Percentiles rank a stretch among this genome's conserved stretches.
These are phyloP conservation scores for Xyliphius kryptos DNA, from an alignment of 2,113 vertebrate genomes.

Conservation along the genomic window DNA sequence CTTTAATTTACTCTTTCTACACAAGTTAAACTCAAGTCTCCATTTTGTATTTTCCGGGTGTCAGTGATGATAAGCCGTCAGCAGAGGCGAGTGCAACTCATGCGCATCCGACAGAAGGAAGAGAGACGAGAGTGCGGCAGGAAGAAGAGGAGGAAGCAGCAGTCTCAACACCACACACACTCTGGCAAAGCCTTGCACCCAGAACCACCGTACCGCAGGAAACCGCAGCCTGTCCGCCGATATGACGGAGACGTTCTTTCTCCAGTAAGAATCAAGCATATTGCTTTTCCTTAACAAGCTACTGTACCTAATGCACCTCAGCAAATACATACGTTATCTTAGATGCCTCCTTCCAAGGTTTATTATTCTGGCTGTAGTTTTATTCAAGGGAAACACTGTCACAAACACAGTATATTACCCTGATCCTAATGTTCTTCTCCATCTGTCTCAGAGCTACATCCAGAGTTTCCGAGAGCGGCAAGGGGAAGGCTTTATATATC, in stretches of 20 bases:
- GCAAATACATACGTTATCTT: no score
- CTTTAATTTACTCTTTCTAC: no score
- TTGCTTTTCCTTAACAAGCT: no score
- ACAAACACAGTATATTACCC: no score
- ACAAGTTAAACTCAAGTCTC: no score
- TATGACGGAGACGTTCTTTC: slow-evolving; percentile 96
- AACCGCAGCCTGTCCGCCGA: slow-evolving; percentile 91
- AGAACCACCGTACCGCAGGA: slow-evolving; percentile 88
- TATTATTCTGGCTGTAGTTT: no score
- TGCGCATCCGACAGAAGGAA: slow-evolving; percentile 91
- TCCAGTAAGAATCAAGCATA: slow-evolving; percentile 87
- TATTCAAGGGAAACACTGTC: no score
- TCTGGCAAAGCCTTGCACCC: slow-evolving; percentile 68
- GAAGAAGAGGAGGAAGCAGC: slow-evolving; percentile 75
- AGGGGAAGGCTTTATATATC: slow-evolving; percentile 66
- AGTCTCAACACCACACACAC: slow-evolving; percentile 60
- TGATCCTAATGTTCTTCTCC: slow-evolving; percentile 6
- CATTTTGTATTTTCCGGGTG: not conserved
- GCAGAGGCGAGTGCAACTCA: slow-evolving; percentile 86
- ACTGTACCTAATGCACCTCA: no score
- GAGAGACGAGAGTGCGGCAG: slow-evolving; percentile 81
- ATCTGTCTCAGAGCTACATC: slow-evolving; percentile 84
- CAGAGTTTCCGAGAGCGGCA: slow-evolving; percentile 96
- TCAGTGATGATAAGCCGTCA: slow-evolving; percentile 95
- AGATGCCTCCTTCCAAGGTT: no score